Conservation (phyloP, 2,888 invertebrate genomes). For the Caenorhabditis sulstoni region DNA sequence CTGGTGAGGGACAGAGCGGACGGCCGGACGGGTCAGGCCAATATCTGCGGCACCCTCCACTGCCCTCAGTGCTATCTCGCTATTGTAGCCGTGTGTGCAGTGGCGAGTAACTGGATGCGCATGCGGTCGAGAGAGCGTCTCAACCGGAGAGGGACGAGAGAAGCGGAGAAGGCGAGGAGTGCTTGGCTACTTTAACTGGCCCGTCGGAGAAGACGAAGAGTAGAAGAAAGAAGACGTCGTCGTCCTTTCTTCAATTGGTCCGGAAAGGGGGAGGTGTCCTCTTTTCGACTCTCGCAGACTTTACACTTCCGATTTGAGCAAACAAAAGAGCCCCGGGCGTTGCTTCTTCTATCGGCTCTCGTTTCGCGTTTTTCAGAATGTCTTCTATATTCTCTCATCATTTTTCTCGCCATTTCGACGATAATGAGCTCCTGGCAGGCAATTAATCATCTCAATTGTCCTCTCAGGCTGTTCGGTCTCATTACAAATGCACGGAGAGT, state of each 20-base stretch:
- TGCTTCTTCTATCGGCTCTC: too few species aligned
- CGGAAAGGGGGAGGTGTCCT: slow-evolving; percentile 36
- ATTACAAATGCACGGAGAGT: slow-evolving; percentile 14
- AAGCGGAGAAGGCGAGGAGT: slow-evolving; percentile 18
- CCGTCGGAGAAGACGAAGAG: slow-evolving; percentile 13
- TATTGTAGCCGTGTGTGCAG: slow-evolving; percentile 55
- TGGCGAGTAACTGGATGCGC: slow-evolving; percentile 58
- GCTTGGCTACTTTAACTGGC: slow-evolving; percentile 52
- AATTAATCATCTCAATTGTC: slow-evolving; percentile 20
- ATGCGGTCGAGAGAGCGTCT: slow-evolving; percentile 15
- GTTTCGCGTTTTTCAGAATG: too few species aligned
- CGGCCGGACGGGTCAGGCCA: slow-evolving; percentile 43
- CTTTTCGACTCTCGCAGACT: slow-evolving; percentile 4
- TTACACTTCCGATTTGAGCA: neutral
- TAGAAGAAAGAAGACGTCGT: slow-evolving; percentile 25
- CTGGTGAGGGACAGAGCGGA: neutral
- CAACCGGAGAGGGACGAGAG: slow-evolving; percentile 16
- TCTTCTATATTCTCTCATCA: too few species aligned
- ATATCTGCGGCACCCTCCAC: slow-evolving; percentile 38
- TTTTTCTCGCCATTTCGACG: neutral
- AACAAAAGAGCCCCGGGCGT: too few species aligned
- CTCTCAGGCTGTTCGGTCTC: slow-evolving; percentile 1
- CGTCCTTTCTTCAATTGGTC: slow-evolving; percentile 35
- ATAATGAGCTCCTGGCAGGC: neutral
- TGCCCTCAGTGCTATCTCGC: slow-evolving; percentile 23